Evolutionary conservation across 2,797 vertebrate species (phyloP).

Genomic region (Sebastes minor): DNA sequence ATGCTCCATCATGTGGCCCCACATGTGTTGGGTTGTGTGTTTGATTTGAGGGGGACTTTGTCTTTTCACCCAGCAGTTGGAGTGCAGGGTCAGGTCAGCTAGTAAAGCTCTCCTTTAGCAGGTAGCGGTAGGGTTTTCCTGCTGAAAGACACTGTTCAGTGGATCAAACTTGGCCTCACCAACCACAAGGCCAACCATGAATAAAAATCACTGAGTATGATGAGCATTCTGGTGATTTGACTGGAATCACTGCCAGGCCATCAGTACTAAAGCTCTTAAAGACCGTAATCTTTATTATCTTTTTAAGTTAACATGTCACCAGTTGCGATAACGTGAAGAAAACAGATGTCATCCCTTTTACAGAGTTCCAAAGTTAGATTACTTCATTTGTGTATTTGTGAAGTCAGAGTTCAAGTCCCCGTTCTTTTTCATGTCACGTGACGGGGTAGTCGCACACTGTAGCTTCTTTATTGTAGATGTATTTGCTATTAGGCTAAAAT

Average conservation of each 20-base stretch:
- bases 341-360: neutral
- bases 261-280: neutral
- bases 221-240: neutral
- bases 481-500: neutral
- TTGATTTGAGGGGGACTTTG: neutral
- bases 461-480: neutral
- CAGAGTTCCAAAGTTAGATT: neutral
- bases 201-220: neutral
- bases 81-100: no score
- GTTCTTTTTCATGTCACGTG: neutral
- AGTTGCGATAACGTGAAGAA: neutral
- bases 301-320: neutral
- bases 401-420: neutral
- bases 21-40: neutral
- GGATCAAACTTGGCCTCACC: neutral
- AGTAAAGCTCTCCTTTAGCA: no score
- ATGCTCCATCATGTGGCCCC: neutral
- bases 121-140: neutral
- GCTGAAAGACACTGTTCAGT: neutral
- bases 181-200: neutral
- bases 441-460: neutral
- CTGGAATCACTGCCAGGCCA: neutral
- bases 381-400: neutral
- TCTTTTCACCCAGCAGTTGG: no score
- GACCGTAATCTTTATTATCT: neutral